Percentiles rank a stretch among this genome's conserved stretches.
Evolutionary conservation across 1,140 invertebrate genomes (phyloP).

Genomic region (Wasmannia auropunctata): DNA sequence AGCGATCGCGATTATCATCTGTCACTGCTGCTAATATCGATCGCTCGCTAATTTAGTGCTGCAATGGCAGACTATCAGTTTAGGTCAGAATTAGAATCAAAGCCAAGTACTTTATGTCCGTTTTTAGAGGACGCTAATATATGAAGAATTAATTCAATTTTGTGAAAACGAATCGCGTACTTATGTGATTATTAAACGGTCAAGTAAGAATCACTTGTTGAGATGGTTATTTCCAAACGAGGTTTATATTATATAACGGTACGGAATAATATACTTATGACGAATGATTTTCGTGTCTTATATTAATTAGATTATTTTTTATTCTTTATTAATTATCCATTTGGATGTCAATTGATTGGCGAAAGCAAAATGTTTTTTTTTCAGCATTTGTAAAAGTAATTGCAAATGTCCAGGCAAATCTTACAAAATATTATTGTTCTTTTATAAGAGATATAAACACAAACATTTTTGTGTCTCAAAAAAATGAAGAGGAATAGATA

Average conservation of each 20-base stretch:
- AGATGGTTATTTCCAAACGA: conserved; percentile 11
- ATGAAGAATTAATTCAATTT: background rate
- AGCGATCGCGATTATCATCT: conserved; percentile 54
- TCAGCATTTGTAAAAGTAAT: background rate
- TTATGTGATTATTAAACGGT: conserved; percentile 1
- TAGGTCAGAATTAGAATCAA: background rate
- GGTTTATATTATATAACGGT: background rate
- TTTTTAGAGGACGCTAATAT: conserved; percentile 47
- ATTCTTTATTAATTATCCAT: background rate
- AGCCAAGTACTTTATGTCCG: conserved; percentile 39
- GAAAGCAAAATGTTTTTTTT: background rate
- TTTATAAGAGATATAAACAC: background rate
- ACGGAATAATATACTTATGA: conserved; percentile 57
- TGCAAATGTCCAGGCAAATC: background rate
- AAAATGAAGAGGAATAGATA: background rate
- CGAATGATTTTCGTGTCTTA: background rate
- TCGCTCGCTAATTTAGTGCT: conserved; percentile 38
- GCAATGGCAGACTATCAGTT: conserved; percentile 31
- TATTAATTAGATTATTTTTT: background rate
- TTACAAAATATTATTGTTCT: background rate
- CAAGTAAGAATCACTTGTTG: conserved; percentile 46
- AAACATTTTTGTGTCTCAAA: conserved; percentile 6
- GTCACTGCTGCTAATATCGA: conserved; percentile 45
- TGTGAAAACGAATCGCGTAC: background rate
- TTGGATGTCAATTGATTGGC: conserved; percentile 5